Percentiles rank a stretch among this genome's conserved stretches.
These are phyloP conservation scores for Chelonus insularis DNA, from an alignment of 1,140 invertebrate genomes.

Conservation along the genomic window DNA sequence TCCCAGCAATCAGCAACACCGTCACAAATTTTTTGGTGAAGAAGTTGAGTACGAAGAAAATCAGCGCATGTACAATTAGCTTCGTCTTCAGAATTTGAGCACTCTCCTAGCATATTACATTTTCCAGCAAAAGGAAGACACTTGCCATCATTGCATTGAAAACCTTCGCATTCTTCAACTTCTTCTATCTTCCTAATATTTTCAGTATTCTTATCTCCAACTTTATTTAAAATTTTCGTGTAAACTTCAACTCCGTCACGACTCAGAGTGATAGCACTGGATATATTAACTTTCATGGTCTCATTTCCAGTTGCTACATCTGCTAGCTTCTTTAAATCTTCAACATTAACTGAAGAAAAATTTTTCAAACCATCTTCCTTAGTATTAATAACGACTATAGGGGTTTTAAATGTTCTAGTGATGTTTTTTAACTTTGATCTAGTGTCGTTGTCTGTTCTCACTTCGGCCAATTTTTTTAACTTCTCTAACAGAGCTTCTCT, in stretches of 20 bases:
- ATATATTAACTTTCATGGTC: slow-evolving; percentile 34
- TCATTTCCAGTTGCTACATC: slow-evolving; percentile 38
- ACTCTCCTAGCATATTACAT: slow-evolving; percentile 78
- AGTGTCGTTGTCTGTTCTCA: slow-evolving; percentile 34
- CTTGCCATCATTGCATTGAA: slow-evolving; percentile 65
- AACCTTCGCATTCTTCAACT: slow-evolving; percentile 46
- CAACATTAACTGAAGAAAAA: slow-evolving; percentile 33
- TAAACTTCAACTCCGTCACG: slow-evolving; percentile 68
- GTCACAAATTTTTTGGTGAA: slow-evolving; percentile 78
- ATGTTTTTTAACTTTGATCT: slow-evolving; percentile 21
- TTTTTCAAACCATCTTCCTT: not conserved
- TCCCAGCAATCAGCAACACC: slow-evolving; percentile 80
- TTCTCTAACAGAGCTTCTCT: slow-evolving; percentile 40
- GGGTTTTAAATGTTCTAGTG: slow-evolving; percentile 6
- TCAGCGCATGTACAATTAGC: slow-evolving; percentile 76
- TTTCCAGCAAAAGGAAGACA: slow-evolving; percentile 69
- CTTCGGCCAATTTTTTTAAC: slow-evolving; percentile 41
- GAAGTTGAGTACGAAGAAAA: slow-evolving; percentile 69
- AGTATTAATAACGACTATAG: not conserved
- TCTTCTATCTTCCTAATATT: slow-evolving; percentile 50
- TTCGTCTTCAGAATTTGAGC: slow-evolving; percentile 73
- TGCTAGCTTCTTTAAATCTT: slow-evolving; percentile 48
- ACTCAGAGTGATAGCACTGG: slow-evolving; percentile 62
- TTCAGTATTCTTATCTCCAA: slow-evolving; percentile 57
- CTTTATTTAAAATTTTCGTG: slow-evolving; percentile 69